phyloP scores from a whole-genome alignment of 2,113 vertebrate genomes.

The Alexandromys fortis region DNA sequence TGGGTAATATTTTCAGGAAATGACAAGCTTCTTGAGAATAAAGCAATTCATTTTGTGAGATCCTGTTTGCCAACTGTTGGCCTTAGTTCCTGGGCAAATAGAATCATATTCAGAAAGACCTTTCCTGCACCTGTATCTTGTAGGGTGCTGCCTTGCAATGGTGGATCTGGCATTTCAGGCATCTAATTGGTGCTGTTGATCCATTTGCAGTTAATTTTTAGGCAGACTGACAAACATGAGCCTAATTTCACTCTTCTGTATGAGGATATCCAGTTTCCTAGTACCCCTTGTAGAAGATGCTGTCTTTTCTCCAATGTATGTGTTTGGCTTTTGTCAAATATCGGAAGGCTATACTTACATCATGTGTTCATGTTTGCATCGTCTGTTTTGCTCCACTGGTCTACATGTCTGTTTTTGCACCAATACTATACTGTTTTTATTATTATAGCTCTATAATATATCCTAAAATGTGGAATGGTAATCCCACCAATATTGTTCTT shows the following conservation, averaged over 20 bases:
- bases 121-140: neutral
- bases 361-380: neutral
- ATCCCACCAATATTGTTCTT: neutral
- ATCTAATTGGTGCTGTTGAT: neutral
- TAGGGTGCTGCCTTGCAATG: neutral
- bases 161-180: neutral
- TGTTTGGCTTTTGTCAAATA: neutral
- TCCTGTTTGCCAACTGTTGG: neutral
- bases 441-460: neutral
- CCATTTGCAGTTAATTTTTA: neutral
- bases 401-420: neutral
- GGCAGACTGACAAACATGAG: neutral
- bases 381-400: neutral
- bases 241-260: neutral
- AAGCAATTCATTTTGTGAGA: neutral
- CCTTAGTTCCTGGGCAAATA: neutral
- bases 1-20: slow-evolving; percentile 3
- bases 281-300: neutral
- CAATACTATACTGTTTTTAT: neutral
- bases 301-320: neutral
- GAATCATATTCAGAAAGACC: neutral
- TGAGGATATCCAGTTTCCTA: no score
- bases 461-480: neutral
- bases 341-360: neutral
- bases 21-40: neutral